These are phyloP conservation scores for Patiria pectinifera DNA, from an alignment of 53 echinoderm and acorn worm species.

Conservation along the genomic window DNA sequence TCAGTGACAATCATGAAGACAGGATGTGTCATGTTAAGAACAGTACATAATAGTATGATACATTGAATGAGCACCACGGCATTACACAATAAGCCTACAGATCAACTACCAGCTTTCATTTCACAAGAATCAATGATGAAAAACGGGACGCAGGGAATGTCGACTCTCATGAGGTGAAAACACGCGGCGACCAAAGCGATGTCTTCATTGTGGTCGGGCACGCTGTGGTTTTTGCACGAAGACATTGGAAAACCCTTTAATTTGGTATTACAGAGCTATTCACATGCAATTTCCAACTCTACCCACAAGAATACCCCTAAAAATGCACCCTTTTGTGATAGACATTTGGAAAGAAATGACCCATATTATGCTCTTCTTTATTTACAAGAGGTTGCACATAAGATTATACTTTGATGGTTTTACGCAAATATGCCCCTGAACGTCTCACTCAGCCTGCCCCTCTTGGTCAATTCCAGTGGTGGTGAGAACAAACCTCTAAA, in stretches of 20 bases:
- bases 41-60: constrained; percentile 14
- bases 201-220: too few species aligned
- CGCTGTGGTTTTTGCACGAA: too few species aligned
- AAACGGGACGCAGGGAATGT: constrained; percentile 40
- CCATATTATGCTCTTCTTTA: too few species aligned
- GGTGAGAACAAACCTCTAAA: not conserved
- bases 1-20: constrained; percentile 24
- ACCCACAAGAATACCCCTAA: too few species aligned
- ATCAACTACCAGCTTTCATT: not conserved
- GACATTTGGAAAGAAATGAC: too few species aligned
- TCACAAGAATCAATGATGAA: constrained; percentile 26
- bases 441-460: not conserved
- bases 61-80: constrained; percentile 38
- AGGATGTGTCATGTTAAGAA: constrained; percentile 3
- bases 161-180: not conserved
- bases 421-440: too few species aligned
- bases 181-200: not conserved
- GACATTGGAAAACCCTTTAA: too few species aligned
- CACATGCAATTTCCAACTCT: too few species aligned
- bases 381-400: too few species aligned
- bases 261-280: too few species aligned
- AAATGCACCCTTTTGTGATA: too few species aligned
- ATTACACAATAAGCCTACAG: constrained; percentile 48
- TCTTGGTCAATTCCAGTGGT: not conserved
- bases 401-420: too few species aligned